A percentile compares a stretch with the other conserved stretches of the same genome.
Conservation (phyloP, 2,888 invertebrate genomes). For the Acleris literana region DNA sequence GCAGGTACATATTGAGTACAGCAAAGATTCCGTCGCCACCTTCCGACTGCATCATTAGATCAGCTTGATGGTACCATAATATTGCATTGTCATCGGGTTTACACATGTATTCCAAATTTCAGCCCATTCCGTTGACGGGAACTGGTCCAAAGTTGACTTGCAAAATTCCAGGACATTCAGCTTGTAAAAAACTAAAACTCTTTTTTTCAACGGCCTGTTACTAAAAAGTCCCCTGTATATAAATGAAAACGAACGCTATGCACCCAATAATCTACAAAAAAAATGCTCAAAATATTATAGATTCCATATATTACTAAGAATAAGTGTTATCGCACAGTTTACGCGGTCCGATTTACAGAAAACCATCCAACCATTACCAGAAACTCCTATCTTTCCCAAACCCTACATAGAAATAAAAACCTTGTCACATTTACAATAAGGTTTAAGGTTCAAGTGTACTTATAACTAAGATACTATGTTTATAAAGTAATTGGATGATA, state of each 20-base stretch:
- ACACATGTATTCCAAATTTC: no score
- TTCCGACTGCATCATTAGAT: no score
- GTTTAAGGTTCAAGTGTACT: not conserved
- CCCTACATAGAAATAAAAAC: not conserved
- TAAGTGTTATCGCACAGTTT: slow-evolving; percentile 38
- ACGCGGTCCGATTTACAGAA: slow-evolving; percentile 33
- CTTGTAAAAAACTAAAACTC: no score
- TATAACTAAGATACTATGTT: not conserved
- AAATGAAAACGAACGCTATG: not conserved
- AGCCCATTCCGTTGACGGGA: no score
- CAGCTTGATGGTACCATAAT: no score
- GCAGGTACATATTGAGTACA: no score
- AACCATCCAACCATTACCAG: not conserved
- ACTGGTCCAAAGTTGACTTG: no score
- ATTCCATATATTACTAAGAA: slow-evolving; percentile 33
- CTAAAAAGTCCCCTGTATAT: no score
- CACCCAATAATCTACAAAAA: not conserved
- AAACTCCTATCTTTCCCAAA: not conserved
- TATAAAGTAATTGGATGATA: slow-evolving; percentile 41
- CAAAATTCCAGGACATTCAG: no score
- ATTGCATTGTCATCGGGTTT: no score
- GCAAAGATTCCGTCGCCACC: no score
- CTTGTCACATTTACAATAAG: not conserved
- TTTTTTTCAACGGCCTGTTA: no score
- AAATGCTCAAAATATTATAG: not conserved